These are phyloP conservation scores for Littorina saxatilis DNA, from an alignment of 1,140 invertebrate species.

Conservation along the genomic window DNA sequence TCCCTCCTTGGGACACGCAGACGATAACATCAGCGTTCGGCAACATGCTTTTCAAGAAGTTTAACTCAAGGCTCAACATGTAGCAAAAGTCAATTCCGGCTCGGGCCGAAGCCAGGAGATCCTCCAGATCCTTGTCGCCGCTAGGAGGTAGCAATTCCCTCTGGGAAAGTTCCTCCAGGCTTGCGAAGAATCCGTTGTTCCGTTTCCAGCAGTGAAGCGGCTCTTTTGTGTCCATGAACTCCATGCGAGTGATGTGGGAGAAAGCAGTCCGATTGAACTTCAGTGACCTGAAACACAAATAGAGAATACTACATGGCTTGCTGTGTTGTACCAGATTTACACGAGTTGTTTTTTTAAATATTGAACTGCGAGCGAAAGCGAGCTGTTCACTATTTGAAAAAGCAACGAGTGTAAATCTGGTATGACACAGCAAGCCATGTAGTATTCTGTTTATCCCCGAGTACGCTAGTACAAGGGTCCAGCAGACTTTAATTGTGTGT, in stretches of 20 bases:
- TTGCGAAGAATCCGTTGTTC: slow-evolving; percentile 1
- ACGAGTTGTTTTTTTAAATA: background rate
- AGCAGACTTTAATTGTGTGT: too few relatives aligned
- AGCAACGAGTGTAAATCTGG: too few relatives aligned
- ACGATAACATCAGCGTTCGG: too few relatives aligned
- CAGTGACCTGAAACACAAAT: slow-evolving; percentile 11
- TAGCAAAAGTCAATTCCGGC: background rate
- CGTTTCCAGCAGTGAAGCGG: slow-evolving; percentile 24
- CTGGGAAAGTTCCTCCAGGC: background rate
- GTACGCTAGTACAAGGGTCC: too few relatives aligned
- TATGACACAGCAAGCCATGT: too few relatives aligned
- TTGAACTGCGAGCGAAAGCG: too few relatives aligned
- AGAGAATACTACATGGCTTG: too few relatives aligned
- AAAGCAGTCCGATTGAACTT: background rate
- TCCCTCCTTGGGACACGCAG: too few relatives aligned
- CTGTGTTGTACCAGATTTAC: background rate
- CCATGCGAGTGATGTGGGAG: background rate
- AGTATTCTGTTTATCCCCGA: too few relatives aligned
- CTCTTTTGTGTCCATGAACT: background rate
- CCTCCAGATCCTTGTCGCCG: background rate
- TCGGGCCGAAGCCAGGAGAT: background rate
- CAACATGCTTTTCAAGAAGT: background rate
- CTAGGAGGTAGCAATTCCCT: background rate
- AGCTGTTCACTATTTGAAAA: too few relatives aligned
- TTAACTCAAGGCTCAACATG: background rate